Conservation (phyloP, 2,888 invertebrate genomes). For the Opisthograptis luteolata region DNA sequence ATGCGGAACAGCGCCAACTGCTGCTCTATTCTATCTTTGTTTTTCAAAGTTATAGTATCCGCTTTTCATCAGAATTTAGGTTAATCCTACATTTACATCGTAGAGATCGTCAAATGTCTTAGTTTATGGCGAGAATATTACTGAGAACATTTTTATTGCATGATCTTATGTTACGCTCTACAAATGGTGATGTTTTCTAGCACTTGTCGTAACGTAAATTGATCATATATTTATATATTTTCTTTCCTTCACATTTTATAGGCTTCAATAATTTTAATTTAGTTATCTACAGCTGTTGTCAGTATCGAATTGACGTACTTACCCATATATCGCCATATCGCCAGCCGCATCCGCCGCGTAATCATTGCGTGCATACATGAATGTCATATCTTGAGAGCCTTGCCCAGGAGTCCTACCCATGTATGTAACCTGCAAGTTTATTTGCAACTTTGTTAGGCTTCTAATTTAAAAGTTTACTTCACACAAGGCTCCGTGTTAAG, state of each 20-base stretch:
- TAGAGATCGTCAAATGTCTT: constrained; percentile 18
- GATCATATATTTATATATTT: constrained; percentile 16
- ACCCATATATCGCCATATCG: too few relatives aligned
- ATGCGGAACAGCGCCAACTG: too few relatives aligned
- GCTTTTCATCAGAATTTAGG: constrained; percentile 46
- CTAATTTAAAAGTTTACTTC: constrained; percentile 55
- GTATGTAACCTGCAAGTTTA: constrained; percentile 71
- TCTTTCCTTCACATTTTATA: too few relatives aligned
- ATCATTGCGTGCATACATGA: constrained; percentile 58
- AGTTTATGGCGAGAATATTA: constrained; percentile 15
- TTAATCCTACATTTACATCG: constrained; percentile 36
- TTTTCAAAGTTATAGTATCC: constrained; percentile 46
- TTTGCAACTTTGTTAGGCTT: constrained; percentile 70
- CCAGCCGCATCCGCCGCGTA: constrained; percentile 46
- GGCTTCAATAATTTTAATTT: constrained; percentile 19
- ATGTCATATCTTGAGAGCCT: constrained; percentile 72
- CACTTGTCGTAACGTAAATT: constrained; percentile 23
- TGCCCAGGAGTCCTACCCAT: constrained; percentile 72
- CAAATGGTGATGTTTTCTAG: constrained; percentile 10
- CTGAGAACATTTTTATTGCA: constrained; percentile 17
- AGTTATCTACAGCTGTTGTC: constrained; percentile 46
- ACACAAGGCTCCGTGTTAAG: constrained; percentile 39
- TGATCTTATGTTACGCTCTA: constrained; percentile 11
- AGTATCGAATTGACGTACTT: constrained; percentile 36
- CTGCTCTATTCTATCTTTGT: constrained; percentile 36